phyloP scores from a whole-genome alignment of 2,888 invertebrate genomes.

The Aphrophora alni region DNA sequence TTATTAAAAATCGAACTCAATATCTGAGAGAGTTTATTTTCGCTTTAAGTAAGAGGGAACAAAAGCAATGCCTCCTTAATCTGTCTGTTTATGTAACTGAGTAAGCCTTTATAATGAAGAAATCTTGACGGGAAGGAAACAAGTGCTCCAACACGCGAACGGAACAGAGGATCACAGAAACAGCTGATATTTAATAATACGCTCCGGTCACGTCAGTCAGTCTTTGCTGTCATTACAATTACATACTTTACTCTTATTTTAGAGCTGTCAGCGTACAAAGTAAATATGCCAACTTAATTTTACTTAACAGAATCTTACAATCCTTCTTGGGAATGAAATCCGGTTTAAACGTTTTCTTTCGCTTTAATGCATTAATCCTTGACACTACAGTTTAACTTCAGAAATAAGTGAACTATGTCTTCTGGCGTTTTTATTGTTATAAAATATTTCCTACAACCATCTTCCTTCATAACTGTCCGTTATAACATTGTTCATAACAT shows the following conservation, averaged over 20 bases:
- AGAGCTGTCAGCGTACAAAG: background rate
- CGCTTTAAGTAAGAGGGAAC: background rate
- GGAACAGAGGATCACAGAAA: constrained; percentile 1
- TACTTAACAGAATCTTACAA: constrained; percentile 2
- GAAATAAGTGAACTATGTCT: background rate
- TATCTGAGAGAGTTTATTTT: no score
- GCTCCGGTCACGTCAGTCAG: background rate
- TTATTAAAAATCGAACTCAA: no score
- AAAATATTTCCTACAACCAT: background rate
- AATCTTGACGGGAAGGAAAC: constrained; percentile 2
- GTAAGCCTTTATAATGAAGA: constrained; percentile 6
- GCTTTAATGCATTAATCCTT: background rate
- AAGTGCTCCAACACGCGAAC: background rate
- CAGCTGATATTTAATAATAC: constrained; percentile 6
- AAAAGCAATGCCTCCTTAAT: background rate
- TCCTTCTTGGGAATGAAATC: background rate
- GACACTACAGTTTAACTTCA: background rate
- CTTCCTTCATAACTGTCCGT: background rate
- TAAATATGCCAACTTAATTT: constrained; percentile 9
- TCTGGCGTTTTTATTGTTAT: background rate
- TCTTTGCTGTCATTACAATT: background rate
- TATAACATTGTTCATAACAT: no score
- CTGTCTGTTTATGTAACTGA: constrained; percentile 2
- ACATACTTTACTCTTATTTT: background rate
- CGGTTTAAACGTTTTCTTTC: background rate